These are phyloP conservation scores for Xanthia togata DNA, from an alignment of 2,888 invertebrate species.

Conservation along the genomic window DNA sequence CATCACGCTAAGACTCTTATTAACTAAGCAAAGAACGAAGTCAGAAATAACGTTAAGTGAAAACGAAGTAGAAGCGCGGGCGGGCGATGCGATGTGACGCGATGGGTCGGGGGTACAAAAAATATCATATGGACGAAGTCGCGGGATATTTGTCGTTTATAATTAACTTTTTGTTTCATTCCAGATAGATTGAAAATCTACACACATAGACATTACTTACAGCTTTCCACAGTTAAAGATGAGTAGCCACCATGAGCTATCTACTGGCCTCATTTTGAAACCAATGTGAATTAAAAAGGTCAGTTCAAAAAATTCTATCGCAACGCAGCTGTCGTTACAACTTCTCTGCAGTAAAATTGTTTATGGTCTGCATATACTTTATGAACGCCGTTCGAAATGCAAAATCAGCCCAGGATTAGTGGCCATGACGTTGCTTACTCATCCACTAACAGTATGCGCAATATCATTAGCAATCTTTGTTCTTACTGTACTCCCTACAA, in stretches of 20 bases:
- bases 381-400: slow-evolving; percentile 65
- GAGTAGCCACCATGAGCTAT: background rate
- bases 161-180: background rate
- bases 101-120: too few relatives aligned
- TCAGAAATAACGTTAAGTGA: too few relatives aligned
- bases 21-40: too few relatives aligned
- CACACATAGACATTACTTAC: too few relatives aligned
- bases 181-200: background rate
- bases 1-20: too few relatives aligned
- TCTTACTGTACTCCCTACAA: slow-evolving; percentile 44
- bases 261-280: background rate
- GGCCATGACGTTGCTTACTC: slow-evolving; percentile 68
- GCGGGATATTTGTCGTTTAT: background rate
- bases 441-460: slow-evolving; percentile 44
- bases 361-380: slow-evolving; percentile 60
- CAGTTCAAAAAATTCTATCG: slow-evolving; percentile 1
- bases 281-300: background rate
- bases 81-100: too few relatives aligned
- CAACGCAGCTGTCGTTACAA: slow-evolving; percentile 31
- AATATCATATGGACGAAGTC: too few relatives aligned
- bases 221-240: background rate
- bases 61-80: too few relatives aligned
- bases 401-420: slow-evolving; percentile 75
- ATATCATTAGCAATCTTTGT: slow-evolving; percentile 55
- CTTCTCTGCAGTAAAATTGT: slow-evolving; percentile 56